Evolutionary conservation across 2,113 vertebrate species (phyloP).

Genomic region (Festucalex cinctus): DNA sequence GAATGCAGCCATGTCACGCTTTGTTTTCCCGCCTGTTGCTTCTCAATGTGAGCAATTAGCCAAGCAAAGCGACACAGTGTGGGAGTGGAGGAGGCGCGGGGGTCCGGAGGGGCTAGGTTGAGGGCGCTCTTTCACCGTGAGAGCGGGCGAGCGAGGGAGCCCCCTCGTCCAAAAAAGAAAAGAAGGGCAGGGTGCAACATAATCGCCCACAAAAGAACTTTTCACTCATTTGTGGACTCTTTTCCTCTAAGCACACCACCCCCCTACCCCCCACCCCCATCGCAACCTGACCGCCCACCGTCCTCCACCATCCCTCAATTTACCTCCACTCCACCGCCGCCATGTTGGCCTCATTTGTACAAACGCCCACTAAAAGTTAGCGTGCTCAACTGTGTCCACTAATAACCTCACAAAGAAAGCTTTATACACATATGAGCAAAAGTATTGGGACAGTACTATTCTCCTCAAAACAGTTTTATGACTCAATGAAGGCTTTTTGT

Average conservation of each 20-base stretch:
- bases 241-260: conserved; percentile 35
- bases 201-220: conserved; percentile 67
- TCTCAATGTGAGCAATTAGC: conserved; percentile 82
- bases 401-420: background rate
- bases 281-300: background rate
- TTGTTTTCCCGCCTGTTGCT: conserved; percentile 81
- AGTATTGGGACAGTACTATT: background rate
- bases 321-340: background rate
- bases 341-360: conserved; percentile 1
- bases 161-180: conserved; percentile 27
- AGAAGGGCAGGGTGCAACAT: conserved; percentile 51
- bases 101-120: background rate
- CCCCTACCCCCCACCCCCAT: background rate
- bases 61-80: conserved; percentile 48
- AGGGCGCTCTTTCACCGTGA: conserved; percentile 49
- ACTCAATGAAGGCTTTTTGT: background rate
- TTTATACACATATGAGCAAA: background rate
- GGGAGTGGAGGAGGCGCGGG: conserved; percentile 39
- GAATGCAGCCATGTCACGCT: conserved; percentile 76
- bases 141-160: conserved; percentile 40
- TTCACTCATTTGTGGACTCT: conserved; percentile 56
- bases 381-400: background rate
- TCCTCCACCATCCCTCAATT: background rate
- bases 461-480: background rate
- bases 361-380: conserved; percentile 1